Percentiles rank a stretch among this genome's conserved stretches.
Evolutionary conservation across 2,113 vertebrate genomes (phyloP).

Genomic region (Etheostoma cragini): DNA sequence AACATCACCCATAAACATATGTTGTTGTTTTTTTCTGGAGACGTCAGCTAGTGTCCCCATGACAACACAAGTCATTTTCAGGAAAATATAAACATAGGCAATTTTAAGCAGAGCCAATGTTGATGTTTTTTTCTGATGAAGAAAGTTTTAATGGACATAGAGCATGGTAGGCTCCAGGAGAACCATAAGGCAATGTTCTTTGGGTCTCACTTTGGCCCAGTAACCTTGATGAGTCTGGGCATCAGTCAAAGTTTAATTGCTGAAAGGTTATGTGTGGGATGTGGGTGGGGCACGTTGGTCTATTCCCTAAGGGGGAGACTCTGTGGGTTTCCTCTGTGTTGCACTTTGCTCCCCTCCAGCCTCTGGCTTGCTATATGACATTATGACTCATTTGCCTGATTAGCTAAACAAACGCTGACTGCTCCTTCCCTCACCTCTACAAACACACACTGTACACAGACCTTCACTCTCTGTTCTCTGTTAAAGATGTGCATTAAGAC

Average conservation of each 20-base stretch:
- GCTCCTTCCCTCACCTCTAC: constrained; percentile 51
- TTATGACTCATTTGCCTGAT: constrained; percentile 75
- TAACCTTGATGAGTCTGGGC: constrained; percentile 80
- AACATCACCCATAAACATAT: neutral
- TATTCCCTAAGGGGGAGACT: constrained; percentile 42
- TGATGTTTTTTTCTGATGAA: constrained; percentile 34
- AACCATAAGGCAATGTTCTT: constrained; percentile 75
- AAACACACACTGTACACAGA: constrained; percentile 19
- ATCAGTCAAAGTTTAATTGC: constrained; percentile 82
- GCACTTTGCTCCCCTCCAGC: constrained; percentile 28
- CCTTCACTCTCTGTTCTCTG: constrained; percentile 7
- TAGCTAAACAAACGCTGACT: constrained; percentile 76
- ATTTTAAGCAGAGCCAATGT: constrained; percentile 16
- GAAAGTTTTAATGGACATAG: constrained; percentile 33
- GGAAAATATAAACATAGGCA: neutral
- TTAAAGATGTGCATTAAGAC: neutral
- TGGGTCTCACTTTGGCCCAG: constrained; percentile 77
- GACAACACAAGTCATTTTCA: neutral
- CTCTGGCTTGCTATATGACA: constrained; percentile 66
- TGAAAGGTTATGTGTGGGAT: constrained; percentile 60
- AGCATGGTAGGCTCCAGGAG: constrained; percentile 48
- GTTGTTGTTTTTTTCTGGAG: neutral
- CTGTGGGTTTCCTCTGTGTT: constrained; percentile 15
- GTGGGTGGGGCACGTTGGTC: constrained; percentile 31
- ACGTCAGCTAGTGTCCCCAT: neutral